A percentile compares a stretch with the other conserved stretches of the same genome.
Evolutionary conservation across 2,797 vertebrate species (phyloP).

Genomic region (Anguilla megastoma): DNA sequence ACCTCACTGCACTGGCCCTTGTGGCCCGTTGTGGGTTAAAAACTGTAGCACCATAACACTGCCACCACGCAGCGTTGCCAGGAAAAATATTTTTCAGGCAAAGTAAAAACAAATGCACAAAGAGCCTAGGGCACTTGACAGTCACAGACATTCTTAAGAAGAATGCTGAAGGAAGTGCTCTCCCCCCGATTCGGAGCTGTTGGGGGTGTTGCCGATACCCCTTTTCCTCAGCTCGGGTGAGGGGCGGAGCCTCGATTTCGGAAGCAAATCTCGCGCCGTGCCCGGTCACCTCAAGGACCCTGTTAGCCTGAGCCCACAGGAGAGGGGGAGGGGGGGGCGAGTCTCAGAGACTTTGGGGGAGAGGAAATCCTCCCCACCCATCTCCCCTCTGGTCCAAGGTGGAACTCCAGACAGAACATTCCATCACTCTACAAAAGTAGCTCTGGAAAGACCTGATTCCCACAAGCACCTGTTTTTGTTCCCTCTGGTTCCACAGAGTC

Average conservation of each 20-base stretch:
- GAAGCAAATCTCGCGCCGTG: neutral
- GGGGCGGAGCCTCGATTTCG: neutral
- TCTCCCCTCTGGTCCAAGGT: neutral
- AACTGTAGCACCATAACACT: neutral
- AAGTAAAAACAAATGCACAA: neutral
- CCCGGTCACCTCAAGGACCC: neutral
- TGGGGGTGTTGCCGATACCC: neutral
- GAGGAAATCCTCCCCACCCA: neutral
- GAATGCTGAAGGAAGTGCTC: neutral
- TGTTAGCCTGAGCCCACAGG: neutral
- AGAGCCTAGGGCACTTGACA: neutral
- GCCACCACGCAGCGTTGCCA: neutral
- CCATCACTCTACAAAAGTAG: neutral
- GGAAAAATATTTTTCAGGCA: neutral
- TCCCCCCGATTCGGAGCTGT: neutral
- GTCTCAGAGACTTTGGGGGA: neutral
- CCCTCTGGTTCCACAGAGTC: neutral
- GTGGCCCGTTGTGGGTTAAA: neutral
- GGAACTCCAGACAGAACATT: neutral
- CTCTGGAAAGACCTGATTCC: too few species aligned
- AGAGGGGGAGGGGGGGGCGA: neutral
- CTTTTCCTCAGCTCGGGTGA: conserved; percentile 6
- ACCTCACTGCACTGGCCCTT: neutral
- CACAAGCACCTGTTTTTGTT: neutral
- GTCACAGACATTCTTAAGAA: neutral